A percentile compares a stretch with the other conserved stretches of the same genome.
These are phyloP conservation scores for Muricea muricata DNA, from an alignment of 92 coral and sea anemone genomes.

Conservation along the genomic window DNA sequence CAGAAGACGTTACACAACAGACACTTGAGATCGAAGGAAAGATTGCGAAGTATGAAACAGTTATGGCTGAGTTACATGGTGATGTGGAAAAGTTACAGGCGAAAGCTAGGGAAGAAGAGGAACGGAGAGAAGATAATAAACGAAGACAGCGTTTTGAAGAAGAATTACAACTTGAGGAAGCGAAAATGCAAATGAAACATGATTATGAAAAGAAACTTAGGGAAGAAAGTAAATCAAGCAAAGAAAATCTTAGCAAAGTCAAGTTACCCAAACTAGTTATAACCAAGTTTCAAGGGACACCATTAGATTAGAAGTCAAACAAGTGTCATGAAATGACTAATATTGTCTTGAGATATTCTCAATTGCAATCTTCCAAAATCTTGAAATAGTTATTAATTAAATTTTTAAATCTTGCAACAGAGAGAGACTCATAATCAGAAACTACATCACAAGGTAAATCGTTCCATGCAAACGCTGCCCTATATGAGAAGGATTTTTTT, in stretches of 20 bases:
- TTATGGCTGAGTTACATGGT: neutral
- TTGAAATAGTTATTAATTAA: too few relatives aligned
- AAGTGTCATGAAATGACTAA: too few relatives aligned
- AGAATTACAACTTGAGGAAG: constrained; percentile 37
- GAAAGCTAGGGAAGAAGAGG: neutral
- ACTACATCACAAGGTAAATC: too few relatives aligned
- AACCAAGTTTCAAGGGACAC: too few relatives aligned
- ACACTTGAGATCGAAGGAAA: constrained; percentile 23
- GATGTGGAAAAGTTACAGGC: neutral
- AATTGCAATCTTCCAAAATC: too few relatives aligned
- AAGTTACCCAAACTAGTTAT: constrained; percentile 51
- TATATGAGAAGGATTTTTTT: too few relatives aligned
- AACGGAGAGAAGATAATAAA: constrained; percentile 13
- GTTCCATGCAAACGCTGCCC: too few relatives aligned
- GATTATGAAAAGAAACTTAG: constrained; percentile 15
- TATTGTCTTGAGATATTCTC: too few relatives aligned
- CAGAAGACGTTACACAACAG: constrained; percentile 30
- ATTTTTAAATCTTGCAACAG: too few relatives aligned
- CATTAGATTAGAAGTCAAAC: too few relatives aligned
- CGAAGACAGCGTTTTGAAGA: constrained; percentile 20
- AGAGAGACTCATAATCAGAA: too few relatives aligned
- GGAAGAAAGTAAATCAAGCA: constrained; percentile 12
- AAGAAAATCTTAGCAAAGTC: constrained; percentile 3
- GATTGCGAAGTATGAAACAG: constrained; percentile 33
- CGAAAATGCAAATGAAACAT: constrained; percentile 23